These are phyloP conservation scores for Cheilosia variabilis DNA, from an alignment of 2,888 invertebrate species.

Conservation along the genomic window DNA sequence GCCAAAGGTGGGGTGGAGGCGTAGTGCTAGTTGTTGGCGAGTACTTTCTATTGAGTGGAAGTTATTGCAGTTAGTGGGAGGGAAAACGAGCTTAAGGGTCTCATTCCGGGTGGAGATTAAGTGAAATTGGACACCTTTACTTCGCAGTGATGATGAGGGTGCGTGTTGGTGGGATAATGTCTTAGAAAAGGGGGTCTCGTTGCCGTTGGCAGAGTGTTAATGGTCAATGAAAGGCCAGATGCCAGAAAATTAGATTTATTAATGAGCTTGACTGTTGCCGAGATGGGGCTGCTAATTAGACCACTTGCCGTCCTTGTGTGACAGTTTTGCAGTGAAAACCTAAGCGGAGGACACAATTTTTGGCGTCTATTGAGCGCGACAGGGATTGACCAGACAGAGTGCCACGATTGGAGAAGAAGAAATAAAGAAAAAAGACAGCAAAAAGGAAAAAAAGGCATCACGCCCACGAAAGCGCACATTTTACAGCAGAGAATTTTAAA, in stretches of 20 bases:
- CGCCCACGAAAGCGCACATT: too few relatives aligned
- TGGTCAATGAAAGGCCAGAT: neutral
- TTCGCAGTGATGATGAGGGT: slow-evolving; percentile 36
- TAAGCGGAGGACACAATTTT: too few relatives aligned
- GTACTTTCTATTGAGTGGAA: slow-evolving; percentile 71
- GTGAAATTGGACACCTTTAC: slow-evolving; percentile 63
- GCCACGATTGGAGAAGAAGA: too few relatives aligned
- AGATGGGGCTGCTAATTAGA: neutral
- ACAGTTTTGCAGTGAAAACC: too few relatives aligned
- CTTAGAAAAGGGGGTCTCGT: slow-evolving; percentile 8
- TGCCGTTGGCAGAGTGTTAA: neutral
- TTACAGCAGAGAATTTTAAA: too few relatives aligned
- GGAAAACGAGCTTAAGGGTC: slow-evolving; percentile 46
- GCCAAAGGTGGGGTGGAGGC: slow-evolving; percentile 6
- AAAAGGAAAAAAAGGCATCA: too few relatives aligned
- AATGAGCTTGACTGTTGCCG: neutral
- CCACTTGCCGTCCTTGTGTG: too few relatives aligned
- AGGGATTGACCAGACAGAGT: too few relatives aligned
- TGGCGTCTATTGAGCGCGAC: too few relatives aligned
- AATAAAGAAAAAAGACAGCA: too few relatives aligned
- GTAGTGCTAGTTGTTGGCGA: slow-evolving; percentile 37
- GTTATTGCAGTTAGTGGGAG: slow-evolving; percentile 57
- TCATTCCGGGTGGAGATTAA: slow-evolving; percentile 49
- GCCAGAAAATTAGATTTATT: neutral
- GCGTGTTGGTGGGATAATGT: slow-evolving; percentile 40